phyloP scores from a whole-genome alignment of 1,140 invertebrate species.

The Ectropis grisescens region DNA sequence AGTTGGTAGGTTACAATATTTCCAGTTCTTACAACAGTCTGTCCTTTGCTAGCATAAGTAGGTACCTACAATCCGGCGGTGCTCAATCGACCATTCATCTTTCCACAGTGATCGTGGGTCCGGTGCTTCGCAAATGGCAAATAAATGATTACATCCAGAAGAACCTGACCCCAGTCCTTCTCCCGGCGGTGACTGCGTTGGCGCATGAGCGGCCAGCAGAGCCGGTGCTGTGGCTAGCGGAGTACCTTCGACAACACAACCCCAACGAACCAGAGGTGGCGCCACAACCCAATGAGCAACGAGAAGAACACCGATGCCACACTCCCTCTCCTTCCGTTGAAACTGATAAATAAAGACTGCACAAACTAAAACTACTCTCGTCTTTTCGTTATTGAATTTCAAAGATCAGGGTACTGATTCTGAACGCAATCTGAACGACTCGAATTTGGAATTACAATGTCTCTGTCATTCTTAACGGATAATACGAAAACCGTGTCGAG shows the following conservation, averaged over 20 bases:
- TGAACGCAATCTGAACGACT: too few species aligned
- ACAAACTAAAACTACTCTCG: constrained; percentile 25
- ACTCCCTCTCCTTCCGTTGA: constrained; percentile 32
- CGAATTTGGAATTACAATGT: too few species aligned
- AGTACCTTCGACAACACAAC: constrained; percentile 82
- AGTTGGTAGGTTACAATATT: too few species aligned
- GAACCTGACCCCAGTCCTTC: constrained; percentile 74
- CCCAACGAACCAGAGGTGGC: constrained; percentile 76
- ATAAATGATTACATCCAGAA: constrained; percentile 79
- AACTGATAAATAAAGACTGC: not conserved
- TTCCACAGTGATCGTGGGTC: constrained; percentile 76
- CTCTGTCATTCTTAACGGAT: too few species aligned
- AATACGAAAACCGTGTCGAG: too few species aligned
- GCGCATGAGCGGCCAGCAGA: constrained; percentile 80
- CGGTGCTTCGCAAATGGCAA: constrained; percentile 61
- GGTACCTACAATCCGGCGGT: too few species aligned
- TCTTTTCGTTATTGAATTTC: too few species aligned
- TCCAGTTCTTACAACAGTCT: too few species aligned
- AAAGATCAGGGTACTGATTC: too few species aligned
- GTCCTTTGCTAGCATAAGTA: too few species aligned
- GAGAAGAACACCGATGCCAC: constrained; percentile 31
- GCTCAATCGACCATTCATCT: too few species aligned
- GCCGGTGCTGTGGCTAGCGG: constrained; percentile 83
- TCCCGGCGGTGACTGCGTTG: constrained; percentile 78
- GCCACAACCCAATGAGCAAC: constrained; percentile 18